Evolutionary conservation across 2,113 vertebrate species (phyloP), one percentile per base, ranked within the genome.

Genomic region (Okapia johnstoni): DNA sequence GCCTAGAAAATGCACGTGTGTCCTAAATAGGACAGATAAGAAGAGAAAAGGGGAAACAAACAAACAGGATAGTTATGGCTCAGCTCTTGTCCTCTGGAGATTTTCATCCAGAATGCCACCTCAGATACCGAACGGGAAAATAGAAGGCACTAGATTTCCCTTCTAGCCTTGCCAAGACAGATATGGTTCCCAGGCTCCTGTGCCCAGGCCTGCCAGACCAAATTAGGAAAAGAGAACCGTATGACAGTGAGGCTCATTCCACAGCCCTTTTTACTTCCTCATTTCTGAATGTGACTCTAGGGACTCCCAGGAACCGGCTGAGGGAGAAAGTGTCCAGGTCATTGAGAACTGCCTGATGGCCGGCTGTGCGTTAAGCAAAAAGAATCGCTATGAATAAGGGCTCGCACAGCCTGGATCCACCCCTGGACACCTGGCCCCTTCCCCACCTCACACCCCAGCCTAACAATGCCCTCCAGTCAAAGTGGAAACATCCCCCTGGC

Each of bases 191-290:
- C 95, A 81, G 90, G 76, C 87, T 66, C 23, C 46, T 36, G 58
- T 57, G 94, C 28, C 55, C 83, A 76, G 66, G 57, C 79, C 88
- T 89, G 52, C 50, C 61, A 66, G 66, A 66, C 76, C 90, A 92
- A 92, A 73, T 88, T 58, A 96, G 93, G 73, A n/a, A 87, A 93
- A 94, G 79, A 94, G 61, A 84, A 36, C 73, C 6, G 28, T 26
- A n/a, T 48, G 40, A 46, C 28, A 7, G 5, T 0, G 10, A 88
- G 58, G 13, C 43, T 66, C 12, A 10, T 21, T 93, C 55, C 63
- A 28, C 21, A 94, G 79, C 25, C 26, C 8, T n/a, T 90, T 63
- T 36, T 54, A 70, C 55, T 81, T 90, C 90, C 63, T 40, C 12
- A 5, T 83, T 85, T 87, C 40, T 46, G 23, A 93, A n/a, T 25